Conservation (phyloP, 2,797 vertebrate species). For the Zalophus californianus region DNA sequence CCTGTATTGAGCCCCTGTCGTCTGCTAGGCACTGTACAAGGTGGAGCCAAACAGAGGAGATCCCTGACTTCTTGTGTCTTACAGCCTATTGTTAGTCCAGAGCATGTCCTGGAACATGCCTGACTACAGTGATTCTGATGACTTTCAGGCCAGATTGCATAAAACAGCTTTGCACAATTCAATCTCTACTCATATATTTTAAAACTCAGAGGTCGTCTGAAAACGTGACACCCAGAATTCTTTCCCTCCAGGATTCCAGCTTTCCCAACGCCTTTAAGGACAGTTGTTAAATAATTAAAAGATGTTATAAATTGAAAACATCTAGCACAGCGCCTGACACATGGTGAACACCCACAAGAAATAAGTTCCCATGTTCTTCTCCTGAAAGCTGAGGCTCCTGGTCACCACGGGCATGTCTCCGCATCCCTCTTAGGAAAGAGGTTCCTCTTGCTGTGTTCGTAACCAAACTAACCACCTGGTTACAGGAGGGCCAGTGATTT, state of each 20-base stretch:
- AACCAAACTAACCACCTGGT: neutral
- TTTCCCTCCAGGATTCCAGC: neutral
- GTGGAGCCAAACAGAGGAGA: neutral
- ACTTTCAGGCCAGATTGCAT: neutral
- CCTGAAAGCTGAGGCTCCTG: neutral
- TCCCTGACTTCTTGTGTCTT: neutral
- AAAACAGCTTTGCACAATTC: neutral
- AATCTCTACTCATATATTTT: neutral
- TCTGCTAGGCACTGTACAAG: neutral
- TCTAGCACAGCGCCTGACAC: neutral
- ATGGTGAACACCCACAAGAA: neutral
- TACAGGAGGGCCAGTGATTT: neutral
- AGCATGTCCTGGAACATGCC: neutral
- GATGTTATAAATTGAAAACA: neutral
- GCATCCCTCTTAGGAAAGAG: neutral
- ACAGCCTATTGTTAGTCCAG: rapidly evolving
- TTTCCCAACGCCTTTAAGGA: neutral
- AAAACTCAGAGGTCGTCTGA: neutral
- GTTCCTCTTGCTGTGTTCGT: neutral
- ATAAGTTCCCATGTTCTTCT: neutral
- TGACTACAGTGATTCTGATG: neutral
- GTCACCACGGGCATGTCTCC: too few species aligned
- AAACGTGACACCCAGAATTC: neutral
- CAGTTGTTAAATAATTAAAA: neutral
- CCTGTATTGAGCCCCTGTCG: neutral